These are phyloP conservation scores for Caenorhabditis briggsae DNA, from an alignment of 1,140 invertebrate species.

Conservation along the genomic window DNA sequence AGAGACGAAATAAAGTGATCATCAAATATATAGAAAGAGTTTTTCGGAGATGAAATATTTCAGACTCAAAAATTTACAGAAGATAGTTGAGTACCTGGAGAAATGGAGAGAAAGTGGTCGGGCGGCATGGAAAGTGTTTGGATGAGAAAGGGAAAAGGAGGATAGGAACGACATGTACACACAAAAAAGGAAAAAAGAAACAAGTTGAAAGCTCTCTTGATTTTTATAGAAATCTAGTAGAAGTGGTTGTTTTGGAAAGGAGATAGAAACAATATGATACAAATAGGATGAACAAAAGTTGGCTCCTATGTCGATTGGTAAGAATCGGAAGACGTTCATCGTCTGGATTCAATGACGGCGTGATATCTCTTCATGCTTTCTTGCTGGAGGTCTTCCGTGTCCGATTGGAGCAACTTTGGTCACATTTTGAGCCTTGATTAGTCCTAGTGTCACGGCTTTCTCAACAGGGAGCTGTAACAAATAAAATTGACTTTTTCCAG, in stretches of 20 bases:
- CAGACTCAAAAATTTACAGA: slow-evolving; percentile 41
- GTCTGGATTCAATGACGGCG: slow-evolving; percentile 22
- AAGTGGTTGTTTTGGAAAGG: background rate
- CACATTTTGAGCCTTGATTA: slow-evolving; percentile 73
- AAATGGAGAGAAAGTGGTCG: slow-evolving; percentile 45
- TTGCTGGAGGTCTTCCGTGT: slow-evolving; percentile 67
- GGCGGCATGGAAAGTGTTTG: slow-evolving; percentile 50
- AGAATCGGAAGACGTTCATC: background rate
- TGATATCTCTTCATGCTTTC: slow-evolving; percentile 40
- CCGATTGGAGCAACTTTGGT: slow-evolving; percentile 72
- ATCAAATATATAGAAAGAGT: slow-evolving; percentile 54
- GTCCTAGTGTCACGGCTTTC: slow-evolving; percentile 74
- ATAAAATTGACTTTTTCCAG: background rate
- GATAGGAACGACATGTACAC: slow-evolving; percentile 42
- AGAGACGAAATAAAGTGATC: background rate
- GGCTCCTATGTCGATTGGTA: slow-evolving; percentile 42
- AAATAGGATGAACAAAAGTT: slow-evolving; percentile 47
- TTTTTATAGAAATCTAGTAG: slow-evolving; percentile 41
- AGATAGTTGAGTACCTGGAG: slow-evolving; percentile 42
- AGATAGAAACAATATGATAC: slow-evolving; percentile 38
- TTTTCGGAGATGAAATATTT: slow-evolving; percentile 6
- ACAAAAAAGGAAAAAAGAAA: slow-evolving; percentile 16
- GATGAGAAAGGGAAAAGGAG: background rate
- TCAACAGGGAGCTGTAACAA: slow-evolving; percentile 76
- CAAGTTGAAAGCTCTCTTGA: slow-evolving; percentile 44